Evolutionary conservation across 2,888 invertebrate genomes (phyloP), one percentile per base, ranked within the genome.

Genomic region (Opisthograptis luteolata): DNA sequence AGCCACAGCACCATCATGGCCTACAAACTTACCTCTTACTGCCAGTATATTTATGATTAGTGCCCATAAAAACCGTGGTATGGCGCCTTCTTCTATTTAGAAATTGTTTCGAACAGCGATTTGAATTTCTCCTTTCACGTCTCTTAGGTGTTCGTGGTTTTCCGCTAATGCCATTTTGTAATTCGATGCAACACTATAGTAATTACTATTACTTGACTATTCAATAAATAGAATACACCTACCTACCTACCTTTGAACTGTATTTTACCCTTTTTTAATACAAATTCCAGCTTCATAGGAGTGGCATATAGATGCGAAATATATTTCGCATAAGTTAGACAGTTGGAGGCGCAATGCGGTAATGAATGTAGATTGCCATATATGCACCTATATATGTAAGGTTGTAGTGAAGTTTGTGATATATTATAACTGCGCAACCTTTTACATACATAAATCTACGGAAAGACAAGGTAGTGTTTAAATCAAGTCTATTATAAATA

Each of bases 261-360:
- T 3, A 7, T 22, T 6, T 14, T 14, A 13, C 5, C 12, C 8
- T 39, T 28, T 40, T 40, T 13, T 13, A 20, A 14, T 12, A 6
- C 6, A 2, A 20, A 31, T 25, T 17, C 2, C 4, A 20, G 13
- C 6, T 40, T 19, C 12, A 39, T 22, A 57, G 15, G 17, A 8
- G 41, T 30, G 54, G 53, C 25, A 39, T n/a, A 25, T 49, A 2
- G 9, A 66, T 45, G 36, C 14, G 31, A 20, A 40, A 25, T 45
- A n/a, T n/a, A n/a, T n/a, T n/a, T n/a, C n/a, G n/a, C n/a, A n/a
- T n/a, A n/a, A 34, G 27, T 44, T 58, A 58, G 55, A 55, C 60
- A 59, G 68, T 68, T 62, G 47, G 51, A 64, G 56, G 66, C 73
- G 80, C 79, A 80, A 64, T 79, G 81, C 79, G 68, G 79, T 74